Evolutionary conservation across 2,797 vertebrate genomes (phyloP), one percentile per base, ranked within the genome.

Genomic region (Podarcis lilfordi): DNA sequence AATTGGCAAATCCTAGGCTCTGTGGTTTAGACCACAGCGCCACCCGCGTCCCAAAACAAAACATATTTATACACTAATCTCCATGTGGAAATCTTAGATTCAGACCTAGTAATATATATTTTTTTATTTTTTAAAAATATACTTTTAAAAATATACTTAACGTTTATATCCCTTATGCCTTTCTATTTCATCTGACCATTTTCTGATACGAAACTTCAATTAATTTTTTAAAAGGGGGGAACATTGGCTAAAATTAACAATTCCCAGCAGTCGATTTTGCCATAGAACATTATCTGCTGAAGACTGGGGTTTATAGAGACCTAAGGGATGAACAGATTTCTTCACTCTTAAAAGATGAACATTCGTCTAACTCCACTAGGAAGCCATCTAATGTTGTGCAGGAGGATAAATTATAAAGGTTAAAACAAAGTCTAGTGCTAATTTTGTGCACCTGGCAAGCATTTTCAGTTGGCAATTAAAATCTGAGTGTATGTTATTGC

Each of bases 361-460:
- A 29, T 7, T 85, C 61, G 29, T 50, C 83, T 59, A 29, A 85
- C 50, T 61, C 71, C 71, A 61, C 71, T 61, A 85, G n/a, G 71
- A 76, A 76, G 37, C 50, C 50, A 29, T 35, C 45, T 37, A 32
- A 25, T 84, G 45, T 50, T 35, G 69, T 13, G 2, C 6, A 61
- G 29, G 21, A 25, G 45, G 69, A 74, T 74, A 74, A 55, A 69
- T 84, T 59, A 25, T 59, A 84, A 75, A 59, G 68, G 82, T 84
- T 84, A 74, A 84, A 84, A 72, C 23, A n/a, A 74, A 29, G n/a
- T 40, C 72, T 76, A 61, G 27, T 23, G 71, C 32, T 85, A 64
- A 76, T 85, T 61, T 59, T 75, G 43, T 83, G 11, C 71, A 85
- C 32, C 25, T 85, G 83, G 71, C 45, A 76, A 85, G 55, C 35